Evolutionary conservation across 1,140 invertebrate genomes (phyloP).

Genomic region (Thaumetopoea pityocampa): DNA sequence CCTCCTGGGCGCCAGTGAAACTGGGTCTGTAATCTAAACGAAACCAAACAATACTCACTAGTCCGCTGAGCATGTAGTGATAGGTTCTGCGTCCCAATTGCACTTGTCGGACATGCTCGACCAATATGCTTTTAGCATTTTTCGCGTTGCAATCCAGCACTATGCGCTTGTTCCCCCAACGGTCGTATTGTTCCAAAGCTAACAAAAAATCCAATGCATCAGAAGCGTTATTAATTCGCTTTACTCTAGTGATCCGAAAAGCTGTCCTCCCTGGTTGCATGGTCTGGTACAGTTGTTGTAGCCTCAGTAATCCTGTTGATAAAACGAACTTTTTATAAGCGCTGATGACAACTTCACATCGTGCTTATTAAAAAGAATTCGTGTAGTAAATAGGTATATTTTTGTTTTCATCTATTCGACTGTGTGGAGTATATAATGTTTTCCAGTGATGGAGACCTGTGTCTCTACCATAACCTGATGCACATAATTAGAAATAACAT

Average conservation of each 20-base stretch:
- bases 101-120: conserved; percentile 91
- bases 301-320: conserved; percentile 79
- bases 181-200: conserved; percentile 85
- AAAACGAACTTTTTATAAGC: conserved; percentile 6
- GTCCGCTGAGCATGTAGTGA: conserved; percentile 92
- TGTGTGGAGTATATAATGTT: too few relatives aligned
- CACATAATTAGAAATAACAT: too few relatives aligned
- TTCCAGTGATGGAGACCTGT: too few relatives aligned
- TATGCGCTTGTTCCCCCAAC: conserved; percentile 91
- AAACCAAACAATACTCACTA: conserved; percentile 80
- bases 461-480: too few relatives aligned
- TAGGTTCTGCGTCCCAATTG: conserved; percentile 91
- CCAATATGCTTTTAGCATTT: conserved; percentile 92
- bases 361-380: too few relatives aligned
- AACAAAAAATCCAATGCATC: conserved; percentile 89
- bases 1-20: neutral
- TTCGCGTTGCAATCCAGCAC: conserved; percentile 92
- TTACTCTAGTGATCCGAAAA: conserved; percentile 89
- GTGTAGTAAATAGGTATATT: too few relatives aligned
- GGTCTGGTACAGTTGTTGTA: conserved; percentile 24
- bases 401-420: too few relatives aligned
- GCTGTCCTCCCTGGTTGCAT: conserved; percentile 82
- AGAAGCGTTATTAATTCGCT: conserved; percentile 87
- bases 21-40: neutral
- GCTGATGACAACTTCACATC: neutral